phyloP scores from a whole-genome alignment of 2,797 vertebrate genomes.

The Limnodromus scolopaceus region DNA sequence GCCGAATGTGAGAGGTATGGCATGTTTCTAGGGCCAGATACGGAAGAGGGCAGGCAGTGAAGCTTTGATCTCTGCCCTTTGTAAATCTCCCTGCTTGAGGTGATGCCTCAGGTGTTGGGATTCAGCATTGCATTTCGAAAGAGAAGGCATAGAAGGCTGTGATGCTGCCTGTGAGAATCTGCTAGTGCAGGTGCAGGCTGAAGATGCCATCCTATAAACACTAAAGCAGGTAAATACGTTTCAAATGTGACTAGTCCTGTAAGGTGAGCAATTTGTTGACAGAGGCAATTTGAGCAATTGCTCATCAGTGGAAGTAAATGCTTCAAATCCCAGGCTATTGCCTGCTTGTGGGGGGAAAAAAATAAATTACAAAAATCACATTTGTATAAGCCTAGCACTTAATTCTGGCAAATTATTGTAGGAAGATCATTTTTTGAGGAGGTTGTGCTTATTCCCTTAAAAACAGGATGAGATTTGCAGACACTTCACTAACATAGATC shows the following conservation, averaged over 20 bases:
- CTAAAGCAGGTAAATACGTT: background rate
- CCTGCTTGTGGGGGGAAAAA: background rate
- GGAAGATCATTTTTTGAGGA: background rate
- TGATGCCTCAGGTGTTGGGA: background rate
- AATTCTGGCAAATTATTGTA: background rate
- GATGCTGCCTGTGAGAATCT: background rate
- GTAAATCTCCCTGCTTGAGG: background rate
- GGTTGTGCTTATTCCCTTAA: background rate
- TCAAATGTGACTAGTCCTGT: background rate
- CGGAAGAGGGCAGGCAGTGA: background rate
- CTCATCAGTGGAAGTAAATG: background rate
- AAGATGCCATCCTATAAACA: background rate
- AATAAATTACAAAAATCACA: background rate
- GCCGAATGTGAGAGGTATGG: background rate
- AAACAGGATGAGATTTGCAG: background rate
- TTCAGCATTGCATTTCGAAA: background rate
- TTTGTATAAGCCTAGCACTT: background rate
- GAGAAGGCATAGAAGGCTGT: background rate
- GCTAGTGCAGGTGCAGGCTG: background rate
- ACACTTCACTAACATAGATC: background rate
- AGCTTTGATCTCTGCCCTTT: constrained; percentile 4
- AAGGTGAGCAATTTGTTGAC: background rate
- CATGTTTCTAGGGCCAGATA: background rate
- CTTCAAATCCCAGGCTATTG: background rate
- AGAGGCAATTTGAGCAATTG: background rate